Base-by-base conservation (phyloP, 2,797 vertebrate genomes). In the Tinamus major region DNA sequence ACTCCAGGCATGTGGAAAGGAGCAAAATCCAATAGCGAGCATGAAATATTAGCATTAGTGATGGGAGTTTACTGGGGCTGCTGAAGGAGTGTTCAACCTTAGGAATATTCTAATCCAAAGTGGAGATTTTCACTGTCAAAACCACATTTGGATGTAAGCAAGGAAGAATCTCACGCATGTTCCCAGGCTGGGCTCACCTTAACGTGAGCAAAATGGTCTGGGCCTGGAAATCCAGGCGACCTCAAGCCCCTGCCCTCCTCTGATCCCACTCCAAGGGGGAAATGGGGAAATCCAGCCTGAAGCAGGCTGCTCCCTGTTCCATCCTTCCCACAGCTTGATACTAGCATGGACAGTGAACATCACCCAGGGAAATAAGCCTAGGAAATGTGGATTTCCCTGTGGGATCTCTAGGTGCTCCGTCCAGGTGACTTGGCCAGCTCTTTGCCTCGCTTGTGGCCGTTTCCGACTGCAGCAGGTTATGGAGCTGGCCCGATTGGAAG, bases 91-190 rank as follows among this genome's bases (percentile, higher is more conserved):
- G 3, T 65, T 58, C 13, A 55, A 10, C 6, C 11, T 44, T 20
- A 39, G 82, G 65, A 33, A n/a, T 37, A 10, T 13, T 56, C 33
- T 42, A 42, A 74, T 74, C 61, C 8, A 0, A 46, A 37, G 39
- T 39, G 37, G 63, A 65, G 6, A 3, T 48, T 55, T 55, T 55
- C 53, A 55, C 19, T 39, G 27, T 76, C 74, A 72, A 14, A n/a
- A 10, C 69, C 7, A 0, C 8, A 35, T 42, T n/a, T 53, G 59
- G 23, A 37, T 13, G 18, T 1, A 14, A 35, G 21, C 26, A 33
- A 56, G 70, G 59, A 48, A 18, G 17, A n/a, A 16, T 24, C 49
- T 68, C 5, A 0, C 0, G 3, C 0, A 1, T 41, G 53, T 29
- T 55, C 46, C 64, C 59, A 72, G 72, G 37, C 42, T 1, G 2